A percentile compares a stretch with the other conserved stretches of the same genome.
Conservation (phyloP, 2,888 invertebrate species). For the Himalopsyche kuldschensis region DNA sequence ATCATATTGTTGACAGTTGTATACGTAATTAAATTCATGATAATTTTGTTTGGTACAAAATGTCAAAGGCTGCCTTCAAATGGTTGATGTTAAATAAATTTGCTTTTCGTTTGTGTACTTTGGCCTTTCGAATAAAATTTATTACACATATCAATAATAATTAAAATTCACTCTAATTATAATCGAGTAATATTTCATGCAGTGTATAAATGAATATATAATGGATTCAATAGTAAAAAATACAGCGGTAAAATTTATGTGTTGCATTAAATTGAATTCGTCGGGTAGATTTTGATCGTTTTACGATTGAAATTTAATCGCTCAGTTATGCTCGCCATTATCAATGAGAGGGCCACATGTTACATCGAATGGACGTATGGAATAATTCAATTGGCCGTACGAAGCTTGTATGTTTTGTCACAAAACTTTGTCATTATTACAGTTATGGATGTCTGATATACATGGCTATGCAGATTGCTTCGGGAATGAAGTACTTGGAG, state of each 20-base stretch:
- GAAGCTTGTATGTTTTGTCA: not conserved
- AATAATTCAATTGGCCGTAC: not conserved
- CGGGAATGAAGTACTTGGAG: constrained; percentile 89
- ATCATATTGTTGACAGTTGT: too few species aligned
- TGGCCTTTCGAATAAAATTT: not conserved
- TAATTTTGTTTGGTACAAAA: not conserved
- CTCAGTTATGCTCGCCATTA: not conserved
- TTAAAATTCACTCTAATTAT: not conserved
- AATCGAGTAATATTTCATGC: not conserved
- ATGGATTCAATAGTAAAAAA: not conserved
- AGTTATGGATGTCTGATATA: constrained; percentile 84
- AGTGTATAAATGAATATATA: not conserved
- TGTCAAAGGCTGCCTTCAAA: not conserved
- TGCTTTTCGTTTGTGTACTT: not conserved
- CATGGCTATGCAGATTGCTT: constrained; percentile 85
- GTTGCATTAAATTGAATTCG: not conserved
- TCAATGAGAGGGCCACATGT: not conserved
- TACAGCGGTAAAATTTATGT: not conserved
- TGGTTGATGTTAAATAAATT: not conserved
- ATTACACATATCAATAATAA: not conserved
- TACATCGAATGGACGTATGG: not conserved
- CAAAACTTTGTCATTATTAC: constrained; percentile 44
- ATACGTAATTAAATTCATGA: too few species aligned
- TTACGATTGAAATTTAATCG: not conserved
- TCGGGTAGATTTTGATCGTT: not conserved